Evolutionary conservation across 1,140 invertebrate species (phyloP), one percentile per base, ranked within the genome.

Genomic region (Anoplolepis gracilipes): DNA sequence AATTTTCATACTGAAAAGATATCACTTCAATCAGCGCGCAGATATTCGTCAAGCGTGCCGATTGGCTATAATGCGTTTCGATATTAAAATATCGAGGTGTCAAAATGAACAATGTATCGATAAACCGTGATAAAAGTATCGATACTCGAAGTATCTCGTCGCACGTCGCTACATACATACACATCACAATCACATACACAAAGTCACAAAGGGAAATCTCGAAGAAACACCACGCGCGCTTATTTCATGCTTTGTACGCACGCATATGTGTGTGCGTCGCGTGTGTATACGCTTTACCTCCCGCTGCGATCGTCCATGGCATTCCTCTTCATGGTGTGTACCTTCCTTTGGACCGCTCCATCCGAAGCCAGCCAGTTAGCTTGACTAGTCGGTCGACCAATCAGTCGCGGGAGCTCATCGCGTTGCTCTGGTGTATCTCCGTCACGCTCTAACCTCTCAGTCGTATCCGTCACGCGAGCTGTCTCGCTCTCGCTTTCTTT

Each of bases 391-490:
- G 10, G 16, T 16, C 59, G 22, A 59, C 75, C 75, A 30, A 81
- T 59, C 64, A n/a, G 25, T 55, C 62, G 36, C 30, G 19, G 36
- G 22, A 36, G n/a, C 39, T 62, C 11, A 22, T 49, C 67, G 53
- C 42, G 70, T 49, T 19, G 46, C 46, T 22, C 28, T 75, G n/a
- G 53, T 1, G 7, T 22, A 19, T 30, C 57, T 39, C 59, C 8
- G 11, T 75, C 61, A 16, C 76, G 25, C 16, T 85, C 62, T 79
- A 85, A 85, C 75, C 62, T 77, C 61, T 77, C 61, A 28, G 53
- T 39, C 25, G 39, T 10, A 22, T 75, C 57, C n/a, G 30, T 75
- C 28, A 30, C 25, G 46, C 49, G 25, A 53, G 33, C 11, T 16
- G n/a, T 30, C 25, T 85, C 61, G 8, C 19, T 76, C 61, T 16